Base-by-base conservation (phyloP, 2,888 invertebrate genomes). In the Trissolcus japonicus region DNA sequence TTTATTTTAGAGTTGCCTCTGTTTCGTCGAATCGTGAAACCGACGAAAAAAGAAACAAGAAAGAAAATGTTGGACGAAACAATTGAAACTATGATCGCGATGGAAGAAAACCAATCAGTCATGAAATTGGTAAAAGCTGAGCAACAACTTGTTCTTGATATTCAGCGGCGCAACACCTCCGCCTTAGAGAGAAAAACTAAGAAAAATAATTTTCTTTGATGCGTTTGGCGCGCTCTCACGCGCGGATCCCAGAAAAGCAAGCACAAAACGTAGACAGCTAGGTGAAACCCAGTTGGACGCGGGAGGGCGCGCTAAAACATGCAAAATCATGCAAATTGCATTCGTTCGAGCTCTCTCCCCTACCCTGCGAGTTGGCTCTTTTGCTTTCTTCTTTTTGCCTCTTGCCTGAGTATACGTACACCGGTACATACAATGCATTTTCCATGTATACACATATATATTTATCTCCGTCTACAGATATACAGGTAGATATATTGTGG, bases 271-370 rank as follows among this genome's bases (percentile, higher is more conserved):
- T 82, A 83, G 85, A 82, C 84, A 85, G 85, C 83, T 83, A 84
- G 84, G 82, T 82, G 82, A 84, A 85, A 85, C 83, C 85, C 82
- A 80, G 82, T 82, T 82, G 83, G 84, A 81, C 80, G 85, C 81
- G 81, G 79, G 82, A 79, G 84, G 83, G 82, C 84, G 87, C 84
- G 87, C 83, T 87, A 87, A 87, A 87, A 87, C 87, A 87, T 87
- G 87, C 87, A 87, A 88, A 88, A 86, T 86, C 79, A 87, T 88
- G 87, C 87, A 88, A 88, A 87, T 88, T 88, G 83, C 87, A 86
- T 87, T 87, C 87, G 86, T 86, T 87, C 86, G 83, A 85, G 83
- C 83, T 83, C 83, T 79, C 83, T 78, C 76, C 82, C 68, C 82
- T 63, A 76, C 73, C 72, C 67, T 73, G 66, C 71, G 76, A 71